phyloP scores from a whole-genome alignment of 2,797 vertebrate genomes.

The Monodelphis domestica region DNA sequence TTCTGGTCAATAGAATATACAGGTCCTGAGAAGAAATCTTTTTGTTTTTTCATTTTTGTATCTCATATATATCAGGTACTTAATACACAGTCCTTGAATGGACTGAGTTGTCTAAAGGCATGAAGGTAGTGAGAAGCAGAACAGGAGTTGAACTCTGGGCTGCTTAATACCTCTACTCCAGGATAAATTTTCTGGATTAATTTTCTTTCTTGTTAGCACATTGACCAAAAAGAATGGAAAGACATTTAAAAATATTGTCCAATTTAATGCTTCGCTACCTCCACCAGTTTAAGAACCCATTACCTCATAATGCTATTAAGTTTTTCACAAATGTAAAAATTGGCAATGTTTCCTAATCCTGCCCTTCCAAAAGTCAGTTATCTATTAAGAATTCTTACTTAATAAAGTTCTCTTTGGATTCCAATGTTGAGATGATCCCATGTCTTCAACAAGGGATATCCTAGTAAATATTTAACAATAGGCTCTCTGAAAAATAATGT shows the following conservation, averaged over 20 bases:
- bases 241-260: not conserved
- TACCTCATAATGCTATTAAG: constrained; percentile 26
- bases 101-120: not conserved
- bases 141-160: not conserved
- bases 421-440: not conserved
- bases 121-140: not conserved
- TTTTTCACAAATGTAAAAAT: constrained; percentile 55
- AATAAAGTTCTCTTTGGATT: not conserved
- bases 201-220: not conserved
- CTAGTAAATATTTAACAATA: not conserved
- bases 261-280: constrained; percentile 20
- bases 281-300: constrained; percentile 42
- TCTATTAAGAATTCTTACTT: constrained; percentile 35
- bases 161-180: not conserved
- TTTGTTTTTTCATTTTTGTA: not conserved
- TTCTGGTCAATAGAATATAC: not conserved
- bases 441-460: not conserved
- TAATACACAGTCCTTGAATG: not conserved
- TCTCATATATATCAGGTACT: not conserved
- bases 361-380: constrained; percentile 36
- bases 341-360: constrained; percentile 27
- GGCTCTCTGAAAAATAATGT: not conserved
- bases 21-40: not conserved
- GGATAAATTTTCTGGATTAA: not conserved
- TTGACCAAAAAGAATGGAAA: constrained; percentile 18